phyloP scores from a whole-genome alignment of 2,113 vertebrate species.

The Saguinus midas region DNA sequence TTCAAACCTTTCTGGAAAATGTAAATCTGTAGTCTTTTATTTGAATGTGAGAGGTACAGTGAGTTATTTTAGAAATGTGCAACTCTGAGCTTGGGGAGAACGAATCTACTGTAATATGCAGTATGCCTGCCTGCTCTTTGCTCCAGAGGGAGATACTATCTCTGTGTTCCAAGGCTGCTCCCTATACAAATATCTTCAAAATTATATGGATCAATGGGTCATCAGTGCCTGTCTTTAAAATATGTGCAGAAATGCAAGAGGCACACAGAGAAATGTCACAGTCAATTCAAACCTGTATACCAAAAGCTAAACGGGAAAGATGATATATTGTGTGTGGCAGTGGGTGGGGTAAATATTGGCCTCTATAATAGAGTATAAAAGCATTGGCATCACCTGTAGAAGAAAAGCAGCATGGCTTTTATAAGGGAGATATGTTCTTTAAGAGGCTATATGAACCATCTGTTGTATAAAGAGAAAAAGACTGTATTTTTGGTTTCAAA shows the following conservation, averaged over 20 bases:
- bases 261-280: neutral
- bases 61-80: neutral
- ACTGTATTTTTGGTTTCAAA: neutral
- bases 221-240: neutral
- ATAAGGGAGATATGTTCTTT: neutral
- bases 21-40: neutral
- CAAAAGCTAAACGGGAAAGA: neutral
- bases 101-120: neutral
- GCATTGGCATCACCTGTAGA: neutral
- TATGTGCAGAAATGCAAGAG: neutral
- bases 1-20: neutral
- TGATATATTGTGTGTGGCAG: neutral
- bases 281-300: neutral
- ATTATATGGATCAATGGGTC: neutral
- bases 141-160: neutral
- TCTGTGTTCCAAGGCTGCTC: neutral
- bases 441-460: neutral
- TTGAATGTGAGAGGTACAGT: neutral
- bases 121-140: neutral
- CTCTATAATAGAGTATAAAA: neutral
- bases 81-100: neutral
- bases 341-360: neutral
- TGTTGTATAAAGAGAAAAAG: neutral
- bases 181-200: neutral
- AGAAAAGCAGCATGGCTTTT: neutral